Evolutionary conservation across 2,113 vertebrate species (phyloP), one percentile per base, ranked within the genome.

Genomic region (Nothobranchius furzeri): DNA sequence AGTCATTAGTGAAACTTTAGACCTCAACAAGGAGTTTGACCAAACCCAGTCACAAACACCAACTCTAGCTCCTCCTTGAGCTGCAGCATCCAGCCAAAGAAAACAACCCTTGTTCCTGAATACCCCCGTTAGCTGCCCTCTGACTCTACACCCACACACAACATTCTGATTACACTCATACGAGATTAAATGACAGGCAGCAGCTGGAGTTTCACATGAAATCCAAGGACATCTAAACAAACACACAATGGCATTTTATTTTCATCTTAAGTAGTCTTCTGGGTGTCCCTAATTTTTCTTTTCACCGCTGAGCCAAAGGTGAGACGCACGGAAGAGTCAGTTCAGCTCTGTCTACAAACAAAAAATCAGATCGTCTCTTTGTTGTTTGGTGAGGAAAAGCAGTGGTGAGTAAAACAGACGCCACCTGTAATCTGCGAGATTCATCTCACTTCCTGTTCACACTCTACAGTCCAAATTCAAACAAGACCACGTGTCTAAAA

Each of bases 1-100:
- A 92, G 85, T 89, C 90, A 90, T 92, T 90, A 89, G 86, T 88
- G 91, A 92, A 91, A 92, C 85, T 83, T 91, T 90, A 91, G 83
- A 89, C 79, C 74, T 71, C 60, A 73, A 81, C 62, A 56, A 50
- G 61, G 57, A 72, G 55, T 58, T 64, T 69, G 75, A 80, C 78
- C 43, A 45, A 73, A 81, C 47, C 51, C 60, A 71, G 37, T 37
- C 55, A 46, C 51, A 70, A 69, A 62, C 63, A 36, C 35, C 57
- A 64, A 30, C 9, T 13, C n/a, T 43, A 49, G 61, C 64, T 68
- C 74, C 72, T 70, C 67, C 73, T 68, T 78, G 67, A 84, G 63
- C 63, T 53, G 65, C 71, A 75, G 53, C 65, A 78, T 71, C 47
- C 52, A 81, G 77, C 80, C 82, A 90, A 87, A 90, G 82, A 84